Evolutionary conservation across 2,888 invertebrate species (phyloP), one percentile per base, ranked within the genome.

Genomic region (Trichopria drosophilae): DNA sequence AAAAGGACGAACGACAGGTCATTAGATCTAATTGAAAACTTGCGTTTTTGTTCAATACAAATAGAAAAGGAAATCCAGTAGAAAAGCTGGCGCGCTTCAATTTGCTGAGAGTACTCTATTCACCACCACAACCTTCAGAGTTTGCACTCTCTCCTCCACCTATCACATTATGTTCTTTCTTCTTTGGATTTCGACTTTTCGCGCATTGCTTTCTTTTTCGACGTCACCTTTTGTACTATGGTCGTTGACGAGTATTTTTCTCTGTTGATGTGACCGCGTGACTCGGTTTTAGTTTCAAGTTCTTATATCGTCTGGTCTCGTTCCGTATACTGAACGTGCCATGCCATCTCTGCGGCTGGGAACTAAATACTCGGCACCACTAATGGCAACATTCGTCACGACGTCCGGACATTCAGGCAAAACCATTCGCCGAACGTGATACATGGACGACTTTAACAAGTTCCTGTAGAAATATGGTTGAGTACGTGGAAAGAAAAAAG

Each of bases 51-150:
- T n/a, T n/a, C n/a, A n/a, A n/a, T n/a, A n/a, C n/a, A n/a, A n/a
- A n/a, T n/a, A n/a, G n/a, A n/a, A n/a, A n/a, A n/a, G n/a, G n/a
- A n/a, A n/a, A n/a, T n/a, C n/a, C n/a, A 60, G 63, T 64, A 64
- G 62, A 66, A 65, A 64, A 62, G 52, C 61, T 60, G 39, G 51
- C 56, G 45, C 53, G 58, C 60, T 66, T 62, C 61, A 65, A 66
- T 65, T 66, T 66, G 64, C 60, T 57, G 60, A 61, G 59, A 66
- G 65, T 61, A 58, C 65, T 65, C 62, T 49, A 52, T 51, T 57
- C 59, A 50, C 26, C 41, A 50, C 53, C 42, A 50, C 51, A 35
- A 42, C 45, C 39, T 52, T 47, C 40, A 51, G 58, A 51, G 56
- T 44, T 28, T 36, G 43, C 50, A 42, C 40, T 40, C 41, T 42